phyloP scores from a whole-genome alignment of 2,797 vertebrate species.

The Coranthus polyacanthus region DNA sequence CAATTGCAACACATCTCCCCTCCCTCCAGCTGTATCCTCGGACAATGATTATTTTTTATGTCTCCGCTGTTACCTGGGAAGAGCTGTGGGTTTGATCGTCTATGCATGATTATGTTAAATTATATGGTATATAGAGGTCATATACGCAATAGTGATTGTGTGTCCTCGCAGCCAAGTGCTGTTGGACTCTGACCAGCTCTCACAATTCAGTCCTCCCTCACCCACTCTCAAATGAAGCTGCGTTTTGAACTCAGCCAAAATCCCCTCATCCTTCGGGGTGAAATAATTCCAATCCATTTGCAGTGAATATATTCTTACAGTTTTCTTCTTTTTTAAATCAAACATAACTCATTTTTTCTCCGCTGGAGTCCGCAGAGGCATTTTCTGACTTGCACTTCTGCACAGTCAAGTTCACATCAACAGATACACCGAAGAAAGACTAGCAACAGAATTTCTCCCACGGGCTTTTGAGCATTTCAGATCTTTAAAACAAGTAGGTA shows the following conservation, averaged over 20 bases:
- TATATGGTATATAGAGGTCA: conserved; percentile 43
- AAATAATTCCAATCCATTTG: conserved; percentile 43
- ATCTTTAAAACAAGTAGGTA: conserved; percentile 57
- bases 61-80: conserved; percentile 34
- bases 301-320: conserved; percentile 50
- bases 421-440: conserved; percentile 52
- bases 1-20: conserved; percentile 28
- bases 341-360: conserved; percentile 38
- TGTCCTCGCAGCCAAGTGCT: conserved; percentile 36
- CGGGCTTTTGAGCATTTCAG: conserved; percentile 41
- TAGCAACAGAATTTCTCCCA: conserved; percentile 43
- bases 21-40: conserved; percentile 52
- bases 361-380: conserved; percentile 44
- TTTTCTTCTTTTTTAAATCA: conserved; percentile 60
- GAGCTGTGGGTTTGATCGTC: conserved; percentile 28
- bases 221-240: conserved; percentile 29
- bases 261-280: conserved; percentile 46
- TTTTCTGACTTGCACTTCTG: conserved; percentile 56
- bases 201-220: conserved; percentile 27
- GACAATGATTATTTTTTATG: conserved; percentile 26
- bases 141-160: conserved; percentile 22
- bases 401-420: conserved; percentile 59
- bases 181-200: conserved; percentile 43
- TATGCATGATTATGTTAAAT: conserved; percentile 51
- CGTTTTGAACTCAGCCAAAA: conserved; percentile 52